These are phyloP conservation scores for Neotragus moschatus DNA, from an alignment of 2,113 vertebrate genomes.

Conservation along the genomic window DNA sequence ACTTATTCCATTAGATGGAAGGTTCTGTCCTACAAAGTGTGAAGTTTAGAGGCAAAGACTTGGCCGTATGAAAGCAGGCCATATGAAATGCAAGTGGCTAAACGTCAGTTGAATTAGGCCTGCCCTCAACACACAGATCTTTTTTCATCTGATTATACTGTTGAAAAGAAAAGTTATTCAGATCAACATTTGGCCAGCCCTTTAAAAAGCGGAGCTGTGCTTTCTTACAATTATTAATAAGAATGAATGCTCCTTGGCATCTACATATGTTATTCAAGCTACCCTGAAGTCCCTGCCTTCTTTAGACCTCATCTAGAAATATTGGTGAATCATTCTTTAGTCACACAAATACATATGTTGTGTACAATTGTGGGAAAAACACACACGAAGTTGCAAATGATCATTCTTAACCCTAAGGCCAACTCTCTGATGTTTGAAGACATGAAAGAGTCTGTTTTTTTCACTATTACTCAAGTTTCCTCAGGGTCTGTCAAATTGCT, in stretches of 20 bases:
- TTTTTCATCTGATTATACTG: not conserved
- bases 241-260: not conserved
- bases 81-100: not conserved
- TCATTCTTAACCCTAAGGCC: not conserved
- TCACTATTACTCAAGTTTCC: not conserved
- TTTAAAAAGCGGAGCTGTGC: not conserved
- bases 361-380: not conserved
- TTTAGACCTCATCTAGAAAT: constrained; percentile 1
- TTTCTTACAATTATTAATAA: not conserved
- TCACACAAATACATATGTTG: not conserved
- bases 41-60: not conserved
- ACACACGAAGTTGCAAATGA: not conserved
- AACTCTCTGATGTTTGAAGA: not conserved
- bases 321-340: not conserved
- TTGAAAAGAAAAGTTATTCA: not conserved
- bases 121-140: not conserved
- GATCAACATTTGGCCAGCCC: not conserved
- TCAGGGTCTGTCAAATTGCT: not conserved
- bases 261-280: not conserved
- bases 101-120: not conserved
- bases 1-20: not conserved
- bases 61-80: not conserved
- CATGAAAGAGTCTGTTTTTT: not conserved
- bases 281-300: not conserved
- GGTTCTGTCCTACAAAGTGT: not conserved